Conservation (phyloP, 2,888 invertebrate genomes). For the Ligdia adustata region DNA sequence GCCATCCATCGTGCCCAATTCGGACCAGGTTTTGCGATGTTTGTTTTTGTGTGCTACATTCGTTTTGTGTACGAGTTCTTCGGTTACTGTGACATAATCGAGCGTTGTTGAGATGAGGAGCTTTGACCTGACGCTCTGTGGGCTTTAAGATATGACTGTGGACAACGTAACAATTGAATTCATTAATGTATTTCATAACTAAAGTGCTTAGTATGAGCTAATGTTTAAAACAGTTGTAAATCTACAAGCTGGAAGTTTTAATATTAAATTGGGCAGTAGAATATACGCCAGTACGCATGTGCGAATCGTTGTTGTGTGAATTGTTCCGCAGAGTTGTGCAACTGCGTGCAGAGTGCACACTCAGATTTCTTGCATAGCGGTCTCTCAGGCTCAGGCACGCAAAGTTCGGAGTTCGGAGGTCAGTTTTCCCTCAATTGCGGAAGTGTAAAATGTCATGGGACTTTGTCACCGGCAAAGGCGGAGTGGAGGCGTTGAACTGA, state of each 20-base stretch:
- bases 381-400: constrained; percentile 44
- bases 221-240: too few species aligned
- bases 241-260: too few species aligned
- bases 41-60: constrained; percentile 36
- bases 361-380: constrained; percentile 3
- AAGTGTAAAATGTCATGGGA: constrained; percentile 52
- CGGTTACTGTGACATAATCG: constrained; percentile 29
- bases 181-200: too few species aligned
- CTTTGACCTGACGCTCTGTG: constrained; percentile 21
- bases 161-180: too few species aligned
- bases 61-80: constrained; percentile 29
- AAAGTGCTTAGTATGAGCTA: too few species aligned
- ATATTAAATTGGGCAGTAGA: too few species aligned
- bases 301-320: constrained; percentile 22
- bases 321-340: constrained; percentile 40
- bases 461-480: constrained; percentile 24
- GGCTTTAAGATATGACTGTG: constrained; percentile 6
- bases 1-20: constrained; percentile 70
- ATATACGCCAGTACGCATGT: too few species aligned
- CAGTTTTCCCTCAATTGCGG: constrained; percentile 67
- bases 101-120: constrained; percentile 23
- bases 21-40: constrained; percentile 41
- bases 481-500: constrained; percentile 63
- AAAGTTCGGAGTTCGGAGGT: constrained; percentile 64
- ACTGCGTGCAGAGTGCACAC: constrained; percentile 24